Evolutionary conservation across 2,888 invertebrate species (phyloP).

Genomic region (Cyclophora punctaria): DNA sequence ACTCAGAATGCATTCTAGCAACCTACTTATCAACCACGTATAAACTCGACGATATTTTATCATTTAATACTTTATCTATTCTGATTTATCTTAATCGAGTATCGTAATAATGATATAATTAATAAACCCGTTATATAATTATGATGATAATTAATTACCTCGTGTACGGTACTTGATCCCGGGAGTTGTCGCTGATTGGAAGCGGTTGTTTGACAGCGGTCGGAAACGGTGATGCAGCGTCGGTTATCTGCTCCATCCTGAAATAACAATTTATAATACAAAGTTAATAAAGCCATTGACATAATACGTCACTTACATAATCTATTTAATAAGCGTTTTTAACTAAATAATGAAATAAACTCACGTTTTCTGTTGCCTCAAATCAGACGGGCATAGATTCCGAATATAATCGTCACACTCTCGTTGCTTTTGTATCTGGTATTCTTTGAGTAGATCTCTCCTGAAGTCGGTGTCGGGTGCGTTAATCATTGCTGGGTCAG

Average conservation of each 20-base stretch:
- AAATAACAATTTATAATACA: conserved; percentile 22
- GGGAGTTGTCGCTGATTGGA: conserved; percentile 22
- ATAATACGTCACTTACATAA: not conserved
- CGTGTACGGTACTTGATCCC: conserved; percentile 27
- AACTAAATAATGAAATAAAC: conserved; percentile 16
- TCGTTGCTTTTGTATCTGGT: conserved; percentile 84
- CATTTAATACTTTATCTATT: too few relatives aligned
- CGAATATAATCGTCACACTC: conserved; percentile 68
- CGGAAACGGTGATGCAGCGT: conserved; percentile 37
- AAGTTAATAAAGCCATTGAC: not conserved
- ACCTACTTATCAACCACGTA: conserved; percentile 8
- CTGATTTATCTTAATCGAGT: too few relatives aligned
- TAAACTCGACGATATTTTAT: too few relatives aligned
- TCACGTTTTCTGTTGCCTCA: conserved; percentile 56
- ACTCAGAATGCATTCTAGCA: conserved; percentile 27
- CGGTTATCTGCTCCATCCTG: conserved; percentile 48
- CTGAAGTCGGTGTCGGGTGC: conserved; percentile 57
- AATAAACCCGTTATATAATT: not conserved
- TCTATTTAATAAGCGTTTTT: conserved; percentile 6
- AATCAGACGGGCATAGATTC: conserved; percentile 58
- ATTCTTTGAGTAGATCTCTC: conserved; percentile 85
- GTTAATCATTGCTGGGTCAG: conserved; percentile 39
- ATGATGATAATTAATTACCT: conserved; percentile 27
- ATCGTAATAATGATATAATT: not conserved
- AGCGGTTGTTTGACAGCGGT: conserved; percentile 29